Base-by-base conservation (phyloP, 2,113 vertebrate species). In the Nothoprocta pentlandii region DNA sequence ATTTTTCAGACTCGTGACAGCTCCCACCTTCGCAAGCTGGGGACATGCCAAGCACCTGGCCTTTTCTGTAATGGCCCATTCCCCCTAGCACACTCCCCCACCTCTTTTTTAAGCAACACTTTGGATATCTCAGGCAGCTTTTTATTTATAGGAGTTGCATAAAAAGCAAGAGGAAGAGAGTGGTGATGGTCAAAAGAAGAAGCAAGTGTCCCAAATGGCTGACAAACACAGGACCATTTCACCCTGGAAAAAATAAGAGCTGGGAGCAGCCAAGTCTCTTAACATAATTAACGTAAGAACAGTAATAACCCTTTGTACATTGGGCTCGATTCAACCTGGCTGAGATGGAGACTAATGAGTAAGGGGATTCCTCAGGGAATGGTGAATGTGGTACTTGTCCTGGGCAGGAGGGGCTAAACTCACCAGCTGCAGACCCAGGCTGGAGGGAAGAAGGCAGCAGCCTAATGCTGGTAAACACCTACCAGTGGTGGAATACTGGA, bases 1-100 rank as follows among this genome's bases (percentile, higher is more conserved):
- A 97, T 97, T 98, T 98, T 97, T 98, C 93, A 97, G 97, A 95
- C 97, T 96, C 82, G 80, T 97, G 97, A 97, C 97, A 96, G 96
- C 95, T 97, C 85, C 92, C 96, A 97, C 96, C 92, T 95, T 94
- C 86, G 28, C 90, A 89, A 95, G 95, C 90, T 98, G 97, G 93
- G 97, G 96, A 96, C 85, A 92, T 89, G 97, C 97, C 97, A 98
- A 97, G 92, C 96, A 97, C 97, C 98, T 98, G 97, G 96, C 88
- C 91, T 97, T 89, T 97, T 97, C 97, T 97, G 66, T 97, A 97
- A 97, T 80, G 90, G 95, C 87, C 94, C 23, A 66, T 95, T 94
- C 92, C 88, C 91, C 54, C 61, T n/a, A 94, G 54, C 58, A 85
- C 82, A 87, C 73, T 92, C 64, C 87, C 82, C 73, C 76, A 80